phyloP scores from a whole-genome alignment of 2,888 invertebrate species.

The Sylvicola fuscatus region DNA sequence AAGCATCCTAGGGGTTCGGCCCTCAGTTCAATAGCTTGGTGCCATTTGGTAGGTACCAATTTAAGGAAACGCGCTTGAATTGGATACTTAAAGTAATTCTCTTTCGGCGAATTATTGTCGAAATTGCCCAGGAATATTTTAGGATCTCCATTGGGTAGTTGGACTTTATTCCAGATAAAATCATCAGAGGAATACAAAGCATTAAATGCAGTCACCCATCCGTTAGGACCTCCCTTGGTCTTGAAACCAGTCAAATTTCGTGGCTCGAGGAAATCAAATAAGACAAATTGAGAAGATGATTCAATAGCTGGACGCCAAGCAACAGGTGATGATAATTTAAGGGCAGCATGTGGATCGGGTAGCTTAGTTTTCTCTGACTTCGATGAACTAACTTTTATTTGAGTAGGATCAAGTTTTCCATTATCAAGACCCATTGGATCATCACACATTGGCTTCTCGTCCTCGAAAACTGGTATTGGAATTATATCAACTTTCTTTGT shows the following conservation, averaged over 20 bases:
- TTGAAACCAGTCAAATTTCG: constrained; percentile 58
- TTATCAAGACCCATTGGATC: constrained; percentile 54
- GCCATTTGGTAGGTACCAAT: constrained; percentile 52
- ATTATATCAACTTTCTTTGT: constrained; percentile 1
- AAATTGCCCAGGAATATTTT: constrained; percentile 50
- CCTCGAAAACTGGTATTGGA: constrained; percentile 2
- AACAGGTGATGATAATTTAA: constrained; percentile 21
- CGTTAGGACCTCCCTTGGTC: constrained; percentile 46
- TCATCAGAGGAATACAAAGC: constrained; percentile 54
- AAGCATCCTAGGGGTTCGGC: constrained; percentile 64
- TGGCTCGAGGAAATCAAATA: constrained; percentile 54
- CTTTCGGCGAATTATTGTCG: constrained; percentile 36
- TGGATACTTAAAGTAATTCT: constrained; percentile 48
- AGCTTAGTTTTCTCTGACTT: constrained; percentile 12
- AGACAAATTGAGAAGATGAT: constrained; percentile 45
- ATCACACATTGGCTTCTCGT: constrained; percentile 29
- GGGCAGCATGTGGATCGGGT: constrained; percentile 14
- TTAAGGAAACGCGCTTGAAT: constrained; percentile 50
- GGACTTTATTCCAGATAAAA: constrained; percentile 45
- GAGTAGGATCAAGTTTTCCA: constrained; percentile 35
- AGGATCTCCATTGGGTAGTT: constrained; percentile 31
- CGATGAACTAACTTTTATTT: constrained; percentile 34
- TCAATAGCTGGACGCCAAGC: constrained; percentile 48
- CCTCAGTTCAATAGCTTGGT: constrained; percentile 47
- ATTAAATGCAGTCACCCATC: constrained; percentile 57